Conservation (phyloP, 1,140 invertebrate species). For the Gryon sp. region DNA sequence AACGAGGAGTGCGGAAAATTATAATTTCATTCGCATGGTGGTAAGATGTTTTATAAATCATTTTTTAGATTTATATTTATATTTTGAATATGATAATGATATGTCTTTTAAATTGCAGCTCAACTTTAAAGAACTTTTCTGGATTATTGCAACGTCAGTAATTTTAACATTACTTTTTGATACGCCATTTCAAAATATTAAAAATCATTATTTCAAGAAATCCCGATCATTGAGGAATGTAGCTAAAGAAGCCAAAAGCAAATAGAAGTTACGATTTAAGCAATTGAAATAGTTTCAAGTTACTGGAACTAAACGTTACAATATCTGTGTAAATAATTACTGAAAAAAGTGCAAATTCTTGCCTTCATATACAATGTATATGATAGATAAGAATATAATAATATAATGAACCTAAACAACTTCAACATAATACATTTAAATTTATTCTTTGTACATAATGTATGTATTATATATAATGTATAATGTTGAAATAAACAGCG, state of each 20-base stretch:
- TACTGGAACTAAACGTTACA: background rate
- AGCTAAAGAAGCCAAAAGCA: slow-evolving; percentile 65
- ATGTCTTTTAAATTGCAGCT: slow-evolving; percentile 75
- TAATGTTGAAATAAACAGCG: slow-evolving; percentile 7
- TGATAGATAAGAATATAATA: slow-evolving; percentile 66
- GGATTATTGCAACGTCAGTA: slow-evolving; percentile 81
- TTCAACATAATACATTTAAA: slow-evolving; percentile 15
- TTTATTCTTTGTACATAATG: slow-evolving; percentile 55
- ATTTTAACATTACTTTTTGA: slow-evolving; percentile 84
- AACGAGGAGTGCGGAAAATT: slow-evolving; percentile 79
- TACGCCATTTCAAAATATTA: slow-evolving; percentile 85
- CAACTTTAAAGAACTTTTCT: slow-evolving; percentile 81
- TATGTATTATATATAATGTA: slow-evolving; percentile 42
- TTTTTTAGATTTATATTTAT: slow-evolving; percentile 27
- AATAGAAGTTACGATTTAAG: slow-evolving; percentile 13
- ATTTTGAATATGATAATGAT: slow-evolving; percentile 9
- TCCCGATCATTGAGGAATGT: background rate
- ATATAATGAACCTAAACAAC: slow-evolving; percentile 18
- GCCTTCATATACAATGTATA: slow-evolving; percentile 74
- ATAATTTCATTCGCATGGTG: slow-evolving; percentile 79
- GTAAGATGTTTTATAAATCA: slow-evolving; percentile 69
- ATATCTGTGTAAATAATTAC: slow-evolving; percentile 36
- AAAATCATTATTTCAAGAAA: slow-evolving; percentile 77
- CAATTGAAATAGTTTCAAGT: background rate
- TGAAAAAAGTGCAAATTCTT: slow-evolving; percentile 62